Evolutionary conservation across 2,888 invertebrate genomes (phyloP), one percentile per base, ranked within the genome.

Genomic region (Drepanosiphum platanoidis): DNA sequence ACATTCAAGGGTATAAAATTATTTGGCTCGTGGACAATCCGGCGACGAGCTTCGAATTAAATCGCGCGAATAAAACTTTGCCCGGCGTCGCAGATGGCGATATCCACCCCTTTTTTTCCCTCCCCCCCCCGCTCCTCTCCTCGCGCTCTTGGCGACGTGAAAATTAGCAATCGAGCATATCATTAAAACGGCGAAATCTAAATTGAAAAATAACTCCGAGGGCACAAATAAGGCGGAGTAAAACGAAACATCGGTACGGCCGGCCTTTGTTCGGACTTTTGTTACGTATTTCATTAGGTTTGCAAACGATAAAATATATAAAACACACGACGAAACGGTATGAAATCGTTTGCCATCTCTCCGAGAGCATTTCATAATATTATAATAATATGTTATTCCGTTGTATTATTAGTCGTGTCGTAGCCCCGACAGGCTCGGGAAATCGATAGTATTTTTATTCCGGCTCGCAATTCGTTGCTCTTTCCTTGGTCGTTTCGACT

Each of bases 41-140:
- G 46, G 66, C 46, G 68, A 79, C 52, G 34, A 81, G 61, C 61
- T 72, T 39, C n/a, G 72, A 82, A 82, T 61, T 72, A 82, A 71
- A 82, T 42, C 39, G 32, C 30, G n/a, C 36, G 39, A 27, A 58
- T 72, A 72, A 82, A 71, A 82, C 58, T 82, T 61, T 58, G 22
- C 11, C 52, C 8, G 18, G 39, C 36, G 22, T 70, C 52, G 5
- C 81, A 82, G 81, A 82, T 82, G 81, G 81, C 72, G n/a, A 82
- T 32, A 72, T 15, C n/a, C 58, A 39, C 58, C 58, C 71, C 30
- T 42, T 79, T 68, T 72, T 42, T 72, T 58, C 18, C 8, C 32
- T 8, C 36, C 11, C 34, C 13, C 27, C 3, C 7, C 15, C 39
- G 39, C 27, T n/a, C 5, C 11, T 27, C 15, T 32, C 22, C 7